A percentile compares a stretch with the other conserved stretches of the same genome.
Evolutionary conservation across 2,797 vertebrate species (phyloP).

Genomic region (Clangula hyemalis): DNA sequence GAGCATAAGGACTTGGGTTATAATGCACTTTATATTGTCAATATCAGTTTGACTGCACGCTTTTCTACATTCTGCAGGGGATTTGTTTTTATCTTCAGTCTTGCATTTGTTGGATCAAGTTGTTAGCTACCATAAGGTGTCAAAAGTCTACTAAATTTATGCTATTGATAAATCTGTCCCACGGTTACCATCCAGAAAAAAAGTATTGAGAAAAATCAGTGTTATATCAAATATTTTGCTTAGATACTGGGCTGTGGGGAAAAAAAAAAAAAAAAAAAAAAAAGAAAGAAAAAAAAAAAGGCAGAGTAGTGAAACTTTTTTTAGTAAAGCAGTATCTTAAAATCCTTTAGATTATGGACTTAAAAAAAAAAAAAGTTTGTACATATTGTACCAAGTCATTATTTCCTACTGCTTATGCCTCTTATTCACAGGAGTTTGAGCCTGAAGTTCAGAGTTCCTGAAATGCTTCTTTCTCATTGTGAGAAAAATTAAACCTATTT

Average conservation of each 20-base stretch:
- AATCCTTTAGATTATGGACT: neutral
- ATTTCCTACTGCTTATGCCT: neutral
- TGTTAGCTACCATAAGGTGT: constrained; percentile 53
- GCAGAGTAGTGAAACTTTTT: neutral
- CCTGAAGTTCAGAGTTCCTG: neutral
- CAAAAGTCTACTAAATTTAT: constrained; percentile 46
- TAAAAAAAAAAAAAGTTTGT: neutral
- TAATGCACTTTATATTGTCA: constrained; percentile 37
- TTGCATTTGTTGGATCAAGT: constrained; percentile 55
- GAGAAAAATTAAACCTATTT: neutral
- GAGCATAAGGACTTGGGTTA: constrained; percentile 30
- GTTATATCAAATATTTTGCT: constrained; percentile 47
- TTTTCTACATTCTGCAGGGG: neutral
- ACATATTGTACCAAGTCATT: neutral
- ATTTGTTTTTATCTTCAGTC: constrained; percentile 41
- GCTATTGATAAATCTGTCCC: constrained; percentile 53
- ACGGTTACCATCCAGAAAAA: constrained; percentile 37
- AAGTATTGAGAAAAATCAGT: neutral
- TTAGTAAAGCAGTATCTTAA: neutral
- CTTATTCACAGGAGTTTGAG: neutral
- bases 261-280: too few species aligned
- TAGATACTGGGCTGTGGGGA: neutral
- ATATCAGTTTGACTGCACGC: constrained; percentile 19
- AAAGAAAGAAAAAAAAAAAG: neutral
- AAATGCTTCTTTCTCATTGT: neutral